Evolutionary conservation across 2,113 vertebrate genomes (phyloP).

Genomic region (Embiotoca jacksoni): DNA sequence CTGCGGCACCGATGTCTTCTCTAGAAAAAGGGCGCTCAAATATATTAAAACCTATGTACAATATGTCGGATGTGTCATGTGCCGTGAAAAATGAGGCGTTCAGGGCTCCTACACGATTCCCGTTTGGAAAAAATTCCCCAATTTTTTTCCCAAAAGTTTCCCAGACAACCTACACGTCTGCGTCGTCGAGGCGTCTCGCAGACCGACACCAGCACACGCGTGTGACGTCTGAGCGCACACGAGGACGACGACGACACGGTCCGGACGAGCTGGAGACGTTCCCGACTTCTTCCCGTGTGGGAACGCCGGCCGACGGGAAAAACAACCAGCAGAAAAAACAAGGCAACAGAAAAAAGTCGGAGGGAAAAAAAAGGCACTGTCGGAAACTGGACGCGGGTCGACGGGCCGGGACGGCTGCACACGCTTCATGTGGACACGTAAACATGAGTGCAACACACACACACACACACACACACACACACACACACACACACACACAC

Average conservation of each 20-base stretch:
- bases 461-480: background rate
- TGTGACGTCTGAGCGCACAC: conserved; percentile 7
- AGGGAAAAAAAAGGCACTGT: conserved; percentile 91
- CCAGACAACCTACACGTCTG: background rate
- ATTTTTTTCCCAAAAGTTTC: conserved; percentile 24
- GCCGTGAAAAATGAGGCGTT: conserved; percentile 65
- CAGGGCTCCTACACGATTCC: conserved; percentile 58
- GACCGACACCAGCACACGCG: background rate
- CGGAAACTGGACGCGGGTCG: conserved; percentile 84
- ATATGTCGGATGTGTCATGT: conserved; percentile 72
- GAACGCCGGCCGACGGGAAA: conserved; percentile 50
- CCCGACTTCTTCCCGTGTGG: conserved; percentile 6
- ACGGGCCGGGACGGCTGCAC: conserved; percentile 13
- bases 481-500: background rate
- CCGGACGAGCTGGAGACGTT: background rate
- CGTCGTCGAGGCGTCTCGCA: background rate
- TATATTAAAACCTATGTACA: conserved; percentile 84
- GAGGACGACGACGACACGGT: conserved; percentile 3
- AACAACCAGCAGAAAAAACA: conserved; percentile 67
- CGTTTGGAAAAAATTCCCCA: conserved; percentile 8
- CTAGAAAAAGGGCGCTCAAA: conserved; percentile 71
- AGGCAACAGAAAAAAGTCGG: conserved; percentile 71
- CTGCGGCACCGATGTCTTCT: conserved; percentile 69
- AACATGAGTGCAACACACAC: conserved; percentile 13
- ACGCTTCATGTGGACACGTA: conserved; percentile 18